phyloP scores from a whole-genome alignment of 2,797 vertebrate species.

The Limosa lapponica region DNA sequence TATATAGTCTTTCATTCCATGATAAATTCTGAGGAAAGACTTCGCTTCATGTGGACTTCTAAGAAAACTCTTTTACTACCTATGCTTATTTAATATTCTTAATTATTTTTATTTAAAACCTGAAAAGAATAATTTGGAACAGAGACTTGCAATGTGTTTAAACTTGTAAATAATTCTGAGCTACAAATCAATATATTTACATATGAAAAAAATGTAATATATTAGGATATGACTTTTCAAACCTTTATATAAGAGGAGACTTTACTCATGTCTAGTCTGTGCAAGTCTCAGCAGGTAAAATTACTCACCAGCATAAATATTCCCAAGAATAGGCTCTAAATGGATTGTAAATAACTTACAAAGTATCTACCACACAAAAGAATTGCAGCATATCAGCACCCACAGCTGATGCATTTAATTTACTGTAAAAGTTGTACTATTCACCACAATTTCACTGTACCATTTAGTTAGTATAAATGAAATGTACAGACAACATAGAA shows the following conservation, averaged over 20 bases:
- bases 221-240: neutral
- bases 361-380: neutral
- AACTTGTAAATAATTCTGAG: neutral
- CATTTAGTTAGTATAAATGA: neutral
- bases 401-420: neutral
- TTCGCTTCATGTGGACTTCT: neutral
- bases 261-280: neutral
- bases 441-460: neutral
- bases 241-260: neutral
- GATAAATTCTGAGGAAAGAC: neutral
- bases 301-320: neutral
- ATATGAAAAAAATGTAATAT: neutral
- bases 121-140: neutral
- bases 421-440: neutral
- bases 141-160: neutral
- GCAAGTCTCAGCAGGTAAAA: neutral
- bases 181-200: neutral
- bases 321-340: neutral
- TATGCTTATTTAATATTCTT: neutral
- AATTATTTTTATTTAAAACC: neutral
- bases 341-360: neutral
- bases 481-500: neutral
- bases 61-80: neutral
- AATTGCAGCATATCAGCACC: neutral
- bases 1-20: neutral